Evolutionary conservation across 2,797 vertebrate genomes (phyloP).

Genomic region (Ataeniobius toweri): DNA sequence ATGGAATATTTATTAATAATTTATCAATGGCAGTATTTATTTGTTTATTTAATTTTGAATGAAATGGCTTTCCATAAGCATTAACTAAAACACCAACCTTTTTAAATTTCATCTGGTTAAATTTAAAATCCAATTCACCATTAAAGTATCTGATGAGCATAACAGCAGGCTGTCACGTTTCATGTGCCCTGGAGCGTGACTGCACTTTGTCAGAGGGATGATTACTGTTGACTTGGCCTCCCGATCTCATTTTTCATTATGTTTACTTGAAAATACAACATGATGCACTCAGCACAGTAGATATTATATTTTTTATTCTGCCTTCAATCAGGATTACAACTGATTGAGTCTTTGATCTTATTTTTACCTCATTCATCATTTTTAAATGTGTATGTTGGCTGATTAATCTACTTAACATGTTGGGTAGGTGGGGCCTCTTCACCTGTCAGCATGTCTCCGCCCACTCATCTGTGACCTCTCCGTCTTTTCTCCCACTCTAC

Average conservation of each 20-base stretch:
- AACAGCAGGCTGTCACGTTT: background rate
- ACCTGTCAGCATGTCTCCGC: background rate
- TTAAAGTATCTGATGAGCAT: background rate
- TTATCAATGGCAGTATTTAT: too few species aligned
- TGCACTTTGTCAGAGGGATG: background rate
- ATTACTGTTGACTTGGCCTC: background rate
- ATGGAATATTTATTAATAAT: too few species aligned
- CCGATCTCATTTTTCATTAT: background rate
- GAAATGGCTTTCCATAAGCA: too few species aligned
- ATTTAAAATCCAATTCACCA: background rate
- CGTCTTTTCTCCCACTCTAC: constrained; percentile 76
- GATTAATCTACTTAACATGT: background rate
- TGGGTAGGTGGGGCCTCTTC: background rate
- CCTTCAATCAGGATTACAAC: background rate
- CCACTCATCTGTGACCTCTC: constrained; percentile 60
- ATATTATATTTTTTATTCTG: background rate
- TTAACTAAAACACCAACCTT: too few species aligned
- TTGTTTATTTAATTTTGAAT: too few species aligned
- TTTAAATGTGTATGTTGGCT: background rate
- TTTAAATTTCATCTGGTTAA: too few species aligned
- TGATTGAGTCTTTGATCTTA: background rate
- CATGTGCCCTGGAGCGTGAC: background rate
- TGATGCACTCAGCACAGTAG: background rate
- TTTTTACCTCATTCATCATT: background rate
- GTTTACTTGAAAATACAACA: background rate